Evolutionary conservation across 2,113 vertebrate species (phyloP).

Genomic region (Paralichthys olivaceus): DNA sequence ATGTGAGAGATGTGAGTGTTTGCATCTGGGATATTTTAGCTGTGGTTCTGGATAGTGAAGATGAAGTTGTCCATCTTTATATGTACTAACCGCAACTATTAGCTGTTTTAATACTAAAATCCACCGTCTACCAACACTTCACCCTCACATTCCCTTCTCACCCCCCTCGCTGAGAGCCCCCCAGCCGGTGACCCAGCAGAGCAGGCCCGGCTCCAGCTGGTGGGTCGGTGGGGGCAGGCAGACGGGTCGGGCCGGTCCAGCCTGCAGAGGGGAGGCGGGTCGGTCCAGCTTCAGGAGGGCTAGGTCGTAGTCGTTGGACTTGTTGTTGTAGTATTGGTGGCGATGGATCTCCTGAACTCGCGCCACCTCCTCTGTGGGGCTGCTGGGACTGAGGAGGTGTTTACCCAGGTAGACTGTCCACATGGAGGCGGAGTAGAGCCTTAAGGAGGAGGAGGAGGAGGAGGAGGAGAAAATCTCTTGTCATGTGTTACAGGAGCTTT

Average conservation of each 20-base stretch:
- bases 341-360: conserved; percentile 87
- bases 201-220: conserved; percentile 86
- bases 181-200: conserved; percentile 97
- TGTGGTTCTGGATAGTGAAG: too few relatives aligned
- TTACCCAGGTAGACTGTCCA: conserved; percentile 94
- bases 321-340: conserved; percentile 90
- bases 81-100: too few relatives aligned
- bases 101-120: not conserved
- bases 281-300: conserved; percentile 91
- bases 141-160: conserved; percentile 59
- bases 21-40: too few relatives aligned
- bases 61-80: too few relatives aligned
- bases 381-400: conserved; percentile 81
- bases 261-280: conserved; percentile 65
- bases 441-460: conserved; percentile 50
- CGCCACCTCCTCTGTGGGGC: conserved; percentile 86
- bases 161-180: conserved; percentile 88
- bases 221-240: conserved; percentile 91
- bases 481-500: not conserved
- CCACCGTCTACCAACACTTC: not conserved
- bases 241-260: conserved; percentile 82
- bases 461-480: not conserved
- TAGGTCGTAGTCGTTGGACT: conserved; percentile 91
- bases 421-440: conserved; percentile 83
- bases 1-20: too few relatives aligned